Conservation (phyloP, 2,797 vertebrate genomes). For the Aselliscus stoliczkanus region DNA sequence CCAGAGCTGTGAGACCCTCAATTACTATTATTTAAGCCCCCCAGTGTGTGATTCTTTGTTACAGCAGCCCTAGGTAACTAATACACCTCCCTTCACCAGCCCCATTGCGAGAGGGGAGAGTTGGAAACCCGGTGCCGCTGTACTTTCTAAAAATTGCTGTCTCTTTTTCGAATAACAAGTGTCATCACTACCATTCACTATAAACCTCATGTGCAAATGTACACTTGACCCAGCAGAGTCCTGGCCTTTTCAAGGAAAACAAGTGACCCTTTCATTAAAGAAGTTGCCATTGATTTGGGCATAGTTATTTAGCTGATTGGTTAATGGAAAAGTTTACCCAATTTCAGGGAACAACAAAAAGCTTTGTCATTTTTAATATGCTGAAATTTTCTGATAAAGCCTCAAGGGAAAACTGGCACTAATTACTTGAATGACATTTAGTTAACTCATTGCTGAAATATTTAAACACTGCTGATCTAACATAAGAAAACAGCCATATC, state of each 20-base stretch:
- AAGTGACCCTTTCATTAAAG: background rate
- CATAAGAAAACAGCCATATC: background rate
- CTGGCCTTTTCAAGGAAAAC: conserved; percentile 53
- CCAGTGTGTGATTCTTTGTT: too few relatives aligned
- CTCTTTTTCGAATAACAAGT: background rate
- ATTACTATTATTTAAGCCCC: background rate
- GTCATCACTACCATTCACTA: background rate
- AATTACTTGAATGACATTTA: background rate
- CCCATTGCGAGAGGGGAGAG: background rate
- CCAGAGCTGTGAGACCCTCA: background rate
- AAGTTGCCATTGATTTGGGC: background rate
- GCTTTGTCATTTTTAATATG: conserved; percentile 48
- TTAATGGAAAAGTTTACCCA: conserved; percentile 57
- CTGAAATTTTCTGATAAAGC: conserved; percentile 9
- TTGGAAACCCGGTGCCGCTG: background rate
- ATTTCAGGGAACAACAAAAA: conserved; percentile 50
- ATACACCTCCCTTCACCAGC: background rate
- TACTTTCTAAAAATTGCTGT: background rate
- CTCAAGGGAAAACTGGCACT: background rate
- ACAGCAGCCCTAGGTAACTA: background rate
- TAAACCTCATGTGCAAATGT: background rate
- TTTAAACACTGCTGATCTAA: background rate
- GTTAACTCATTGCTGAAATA: background rate
- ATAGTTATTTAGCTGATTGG: conserved; percentile 45
- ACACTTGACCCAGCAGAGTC: background rate